phyloP scores from a whole-genome alignment of 2,113 vertebrate species.

The Ictalurus punctatus region DNA sequence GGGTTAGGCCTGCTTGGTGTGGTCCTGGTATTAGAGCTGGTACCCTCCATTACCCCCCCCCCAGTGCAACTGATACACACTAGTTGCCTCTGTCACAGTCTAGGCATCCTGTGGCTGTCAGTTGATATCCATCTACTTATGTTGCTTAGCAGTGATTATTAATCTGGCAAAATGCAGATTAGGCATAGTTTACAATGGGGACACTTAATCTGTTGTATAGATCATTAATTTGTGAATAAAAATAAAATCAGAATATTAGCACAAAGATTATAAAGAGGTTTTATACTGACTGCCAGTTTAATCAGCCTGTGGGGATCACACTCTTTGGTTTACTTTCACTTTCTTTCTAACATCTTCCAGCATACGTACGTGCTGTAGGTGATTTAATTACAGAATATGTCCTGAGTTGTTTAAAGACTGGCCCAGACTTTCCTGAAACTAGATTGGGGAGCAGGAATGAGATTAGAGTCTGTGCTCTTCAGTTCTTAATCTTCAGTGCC shows the following conservation, averaged over 20 bases:
- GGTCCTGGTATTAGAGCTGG: conserved; percentile 38
- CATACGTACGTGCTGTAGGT: neutral
- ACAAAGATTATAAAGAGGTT: neutral
- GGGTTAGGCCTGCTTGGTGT: conserved; percentile 41
- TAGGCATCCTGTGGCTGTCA: neutral
- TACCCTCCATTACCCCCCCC: conserved; percentile 20
- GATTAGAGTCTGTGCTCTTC: neutral
- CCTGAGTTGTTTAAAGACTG: neutral
- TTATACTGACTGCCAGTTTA: neutral
- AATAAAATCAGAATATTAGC: neutral
- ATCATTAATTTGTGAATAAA: neutral
- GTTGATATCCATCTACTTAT: neutral
- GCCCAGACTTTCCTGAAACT: neutral
- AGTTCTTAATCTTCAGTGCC: neutral
- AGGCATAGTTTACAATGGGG: neutral
- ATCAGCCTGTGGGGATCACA: neutral
- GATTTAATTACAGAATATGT: neutral
- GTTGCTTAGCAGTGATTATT: neutral
- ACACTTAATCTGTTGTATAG: neutral
- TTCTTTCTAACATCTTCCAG: neutral
- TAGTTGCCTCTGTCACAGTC: neutral
- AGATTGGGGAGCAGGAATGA: neutral
- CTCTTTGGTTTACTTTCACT: neutral
- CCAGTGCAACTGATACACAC: neutral
- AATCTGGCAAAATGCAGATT: neutral